Base-by-base conservation (phyloP, 2,797 vertebrate species). In the Holocentrus rufus region DNA sequence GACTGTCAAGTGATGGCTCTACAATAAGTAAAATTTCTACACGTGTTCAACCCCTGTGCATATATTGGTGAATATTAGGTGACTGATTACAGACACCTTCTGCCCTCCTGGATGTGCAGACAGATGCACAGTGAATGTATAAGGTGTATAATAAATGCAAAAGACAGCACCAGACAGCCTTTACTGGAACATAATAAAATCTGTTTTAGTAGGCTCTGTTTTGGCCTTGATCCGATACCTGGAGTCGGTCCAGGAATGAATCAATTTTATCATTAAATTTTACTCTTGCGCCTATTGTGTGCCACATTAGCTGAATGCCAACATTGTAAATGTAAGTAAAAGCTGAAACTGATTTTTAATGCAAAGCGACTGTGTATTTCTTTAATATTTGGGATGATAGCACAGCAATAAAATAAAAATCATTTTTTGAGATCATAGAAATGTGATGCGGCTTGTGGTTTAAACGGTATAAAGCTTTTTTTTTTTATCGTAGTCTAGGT, bases 261-360 rank as follows among this genome's bases (percentile, higher is more conserved):
- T 60, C 17, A 62, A 47, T 53, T 60, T 39, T 44, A 72, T 66
- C 20, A 64, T 10, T 25, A 30, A 67, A 74, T 74, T 14, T 3
- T 15, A 15, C 11, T 44, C 13, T 44, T 44, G 14, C 42, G 15
- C 9, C 36, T 34, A 8, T 34, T 34, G 72, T 64, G 50, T n/a
- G 7, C 34, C 25, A 44, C 11, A 55, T 55, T 58, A 52, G 47
- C 31, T 46, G n/a, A 46, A 65, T n/a, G 53, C 18, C 30, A 39
- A 5, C 13, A 58, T 47, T 66, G 22, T 67, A 47, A 79, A 64
- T 53, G n/a, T 25, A 27, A 49, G 50, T n/a, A 57, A 65, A 50
- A 60, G 31, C 59, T 58, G 39, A 50, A 39, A 61, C 0, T 10
- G 20, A 66, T 63, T 57, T 46, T 66, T 15, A 52, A 27, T 74